Conservation (phyloP, 2,113 vertebrate species). For the Phalacrocorax aristotelis region DNA sequence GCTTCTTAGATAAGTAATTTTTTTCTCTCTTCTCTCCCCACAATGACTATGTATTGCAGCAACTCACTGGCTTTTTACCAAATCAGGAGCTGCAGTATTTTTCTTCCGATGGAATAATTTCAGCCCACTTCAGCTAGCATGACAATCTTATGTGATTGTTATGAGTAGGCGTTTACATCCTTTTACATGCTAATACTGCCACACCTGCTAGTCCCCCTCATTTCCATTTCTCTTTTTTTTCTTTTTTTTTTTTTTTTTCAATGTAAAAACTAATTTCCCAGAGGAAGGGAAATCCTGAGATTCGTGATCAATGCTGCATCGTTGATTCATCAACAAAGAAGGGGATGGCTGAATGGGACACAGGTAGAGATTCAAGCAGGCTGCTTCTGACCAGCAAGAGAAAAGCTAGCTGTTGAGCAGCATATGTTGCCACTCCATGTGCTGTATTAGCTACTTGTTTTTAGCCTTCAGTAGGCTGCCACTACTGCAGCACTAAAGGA, state of each 20-base stretch:
- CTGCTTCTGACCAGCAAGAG: constrained; percentile 61
- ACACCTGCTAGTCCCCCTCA: constrained; percentile 76
- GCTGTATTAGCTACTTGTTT: constrained; percentile 66
- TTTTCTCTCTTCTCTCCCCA: constrained; percentile 61
- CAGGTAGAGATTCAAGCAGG: constrained; percentile 67
- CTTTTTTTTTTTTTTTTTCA: not conserved
- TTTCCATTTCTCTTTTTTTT: constrained; percentile 56
- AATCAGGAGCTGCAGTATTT: constrained; percentile 79
- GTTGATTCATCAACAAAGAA: constrained; percentile 66
- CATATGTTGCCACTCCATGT: constrained; percentile 72
- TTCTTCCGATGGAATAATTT: constrained; percentile 76
- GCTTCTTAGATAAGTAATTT: constrained; percentile 62
- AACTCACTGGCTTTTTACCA: constrained; percentile 81
- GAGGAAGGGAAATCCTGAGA: constrained; percentile 59
- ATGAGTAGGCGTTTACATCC: constrained; percentile 79
- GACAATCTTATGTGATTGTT: constrained; percentile 79
- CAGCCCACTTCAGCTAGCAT: constrained; percentile 76
- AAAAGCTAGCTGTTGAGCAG: constrained; percentile 65
- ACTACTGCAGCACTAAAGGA: constrained; percentile 79
- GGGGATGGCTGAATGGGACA: constrained; percentile 70
- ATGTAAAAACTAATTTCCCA: constrained; percentile 61
- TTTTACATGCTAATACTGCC: constrained; percentile 79
- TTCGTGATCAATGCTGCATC: constrained; percentile 51
- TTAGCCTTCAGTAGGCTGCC: constrained; percentile 72
- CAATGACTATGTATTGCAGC: constrained; percentile 80